Evolutionary conservation across 2,797 vertebrate species (phyloP).

Genomic region (Gambelia wislizenii): DNA sequence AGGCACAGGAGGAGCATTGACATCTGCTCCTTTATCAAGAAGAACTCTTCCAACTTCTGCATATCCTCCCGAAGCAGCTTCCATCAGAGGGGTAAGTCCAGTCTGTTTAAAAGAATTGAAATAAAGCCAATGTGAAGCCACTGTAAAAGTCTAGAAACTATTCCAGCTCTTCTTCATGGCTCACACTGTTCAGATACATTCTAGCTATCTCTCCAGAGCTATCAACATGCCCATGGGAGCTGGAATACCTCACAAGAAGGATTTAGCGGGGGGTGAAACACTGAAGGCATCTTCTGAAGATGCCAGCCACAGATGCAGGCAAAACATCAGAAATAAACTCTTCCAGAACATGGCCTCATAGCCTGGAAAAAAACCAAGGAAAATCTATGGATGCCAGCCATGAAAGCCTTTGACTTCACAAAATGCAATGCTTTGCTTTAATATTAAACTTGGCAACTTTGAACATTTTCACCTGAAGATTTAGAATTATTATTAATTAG

Average conservation of each 20-base stretch:
- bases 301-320: too few species aligned
- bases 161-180: background rate
- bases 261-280: background rate
- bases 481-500: background rate
- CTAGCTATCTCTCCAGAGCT: background rate
- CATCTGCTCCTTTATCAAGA: constrained; percentile 97
- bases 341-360: too few species aligned
- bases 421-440: background rate
- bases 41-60: constrained; percentile 98
- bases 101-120: constrained; percentile 82
- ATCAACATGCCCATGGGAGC: background rate
- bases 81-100: constrained; percentile 98
- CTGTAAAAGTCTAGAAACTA: background rate
- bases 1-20: constrained; percentile 97
- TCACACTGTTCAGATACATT: background rate
- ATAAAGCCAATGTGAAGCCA: background rate
- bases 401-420: too few species aligned
- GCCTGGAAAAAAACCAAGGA: too few species aligned
- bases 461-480: background rate
- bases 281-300: too few species aligned
- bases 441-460: background rate
- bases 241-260: background rate
- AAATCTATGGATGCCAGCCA: too few species aligned
- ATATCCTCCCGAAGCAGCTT: constrained; percentile 98
- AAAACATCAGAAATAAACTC: too few species aligned